Percentiles rank a stretch among this genome's conserved stretches.
Evolutionary conservation across 2,113 vertebrate genomes (phyloP).

Genomic region (Chaetodon auriga): DNA sequence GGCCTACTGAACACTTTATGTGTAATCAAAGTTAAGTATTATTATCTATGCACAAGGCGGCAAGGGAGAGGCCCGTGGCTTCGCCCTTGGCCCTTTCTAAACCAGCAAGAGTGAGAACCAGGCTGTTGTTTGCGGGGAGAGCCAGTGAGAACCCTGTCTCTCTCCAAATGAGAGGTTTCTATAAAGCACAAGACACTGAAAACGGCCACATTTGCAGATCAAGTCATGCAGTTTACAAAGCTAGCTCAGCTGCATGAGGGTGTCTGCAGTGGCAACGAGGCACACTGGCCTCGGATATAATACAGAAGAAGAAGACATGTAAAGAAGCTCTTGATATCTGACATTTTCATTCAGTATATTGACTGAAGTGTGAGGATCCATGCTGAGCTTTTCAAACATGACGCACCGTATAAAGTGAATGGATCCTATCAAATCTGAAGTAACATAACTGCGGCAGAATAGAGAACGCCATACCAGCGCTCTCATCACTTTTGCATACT

Average conservation of each 20-base stretch:
- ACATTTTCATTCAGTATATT: conserved; percentile 17
- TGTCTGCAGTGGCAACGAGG: conserved; percentile 14
- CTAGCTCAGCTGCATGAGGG: conserved; percentile 34
- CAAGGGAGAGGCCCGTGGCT: conserved; percentile 42
- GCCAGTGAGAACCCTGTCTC: conserved; percentile 57
- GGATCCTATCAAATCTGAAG: conserved; percentile 14
- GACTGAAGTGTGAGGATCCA: conserved; percentile 17
- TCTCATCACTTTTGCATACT: conserved; percentile 16
- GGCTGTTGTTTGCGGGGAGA: conserved; percentile 53
- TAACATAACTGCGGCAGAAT: background rate
- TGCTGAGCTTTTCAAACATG: conserved; percentile 28
- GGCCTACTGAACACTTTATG: conserved; percentile 34
- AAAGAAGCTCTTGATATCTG: background rate
- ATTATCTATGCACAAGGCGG: conserved; percentile 39
- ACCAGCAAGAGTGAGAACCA: conserved; percentile 48
- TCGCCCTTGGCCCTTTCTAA: conserved; percentile 33
- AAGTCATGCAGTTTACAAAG: conserved; percentile 40
- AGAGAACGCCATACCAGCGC: background rate
- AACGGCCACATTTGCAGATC: conserved; percentile 46
- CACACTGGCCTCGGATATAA: conserved; percentile 4
- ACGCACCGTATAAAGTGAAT: conserved; percentile 14
- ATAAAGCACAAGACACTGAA: conserved; percentile 48
- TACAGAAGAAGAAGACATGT: background rate
- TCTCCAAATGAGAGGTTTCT: conserved; percentile 78
- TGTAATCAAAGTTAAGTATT: conserved; percentile 55